Percentiles rank a stretch among this genome's conserved stretches.
phyloP scores from a whole-genome alignment of 2,113 vertebrate species.

The Anser brachyrhynchus region DNA sequence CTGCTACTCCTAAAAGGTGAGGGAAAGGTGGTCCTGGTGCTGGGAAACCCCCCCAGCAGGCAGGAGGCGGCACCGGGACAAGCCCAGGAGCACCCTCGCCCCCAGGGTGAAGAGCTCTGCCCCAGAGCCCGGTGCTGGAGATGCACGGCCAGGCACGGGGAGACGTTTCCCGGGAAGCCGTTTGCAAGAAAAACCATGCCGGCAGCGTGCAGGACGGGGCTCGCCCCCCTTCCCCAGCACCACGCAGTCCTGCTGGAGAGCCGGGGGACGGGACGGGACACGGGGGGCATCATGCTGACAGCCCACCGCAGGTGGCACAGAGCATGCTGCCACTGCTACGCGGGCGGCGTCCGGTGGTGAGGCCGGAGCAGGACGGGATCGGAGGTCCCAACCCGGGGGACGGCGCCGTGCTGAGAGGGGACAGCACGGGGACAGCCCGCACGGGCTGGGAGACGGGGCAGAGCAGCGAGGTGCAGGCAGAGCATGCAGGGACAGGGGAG shows the following conservation, averaged over 20 bases:
- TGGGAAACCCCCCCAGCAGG: not conserved
- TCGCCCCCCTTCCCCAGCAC: not conserved
- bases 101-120: no score
- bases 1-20: not conserved
- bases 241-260: not conserved
- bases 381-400: not conserved
- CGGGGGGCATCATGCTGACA: not conserved
- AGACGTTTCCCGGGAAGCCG: not conserved
- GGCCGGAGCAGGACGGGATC: not conserved
- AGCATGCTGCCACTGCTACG: conserved; percentile 6
- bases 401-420: not conserved
- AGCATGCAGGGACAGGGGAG: conserved; percentile 24
- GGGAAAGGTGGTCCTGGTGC: not conserved
- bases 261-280: not conserved
- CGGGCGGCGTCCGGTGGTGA: not conserved
- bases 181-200: not conserved
- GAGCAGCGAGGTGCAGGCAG: conserved; percentile 38
- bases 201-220: not conserved
- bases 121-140: not conserved
- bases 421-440: not conserved
- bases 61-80: not conserved
- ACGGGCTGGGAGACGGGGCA: not conserved
- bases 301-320: not conserved
- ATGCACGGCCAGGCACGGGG: not conserved
- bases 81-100: not conserved